A percentile compares a stretch with the other conserved stretches of the same genome.
phyloP scores from a whole-genome alignment of 1,140 invertebrate species.

The Drosophila insularis region DNA sequence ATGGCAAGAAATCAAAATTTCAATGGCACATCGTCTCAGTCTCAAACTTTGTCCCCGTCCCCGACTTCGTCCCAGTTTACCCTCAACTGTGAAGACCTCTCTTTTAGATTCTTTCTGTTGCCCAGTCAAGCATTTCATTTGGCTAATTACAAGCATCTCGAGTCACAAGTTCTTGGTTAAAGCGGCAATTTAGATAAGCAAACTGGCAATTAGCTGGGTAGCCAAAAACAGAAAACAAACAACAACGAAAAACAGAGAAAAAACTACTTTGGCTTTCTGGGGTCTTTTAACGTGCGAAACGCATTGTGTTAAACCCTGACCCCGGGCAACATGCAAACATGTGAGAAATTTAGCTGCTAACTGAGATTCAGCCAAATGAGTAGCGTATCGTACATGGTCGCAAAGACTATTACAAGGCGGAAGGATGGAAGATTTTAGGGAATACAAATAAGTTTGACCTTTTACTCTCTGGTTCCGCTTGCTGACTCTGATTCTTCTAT shows the following conservation, averaged over 20 bases:
- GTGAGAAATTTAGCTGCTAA: constrained; percentile 51
- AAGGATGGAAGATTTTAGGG: constrained; percentile 8
- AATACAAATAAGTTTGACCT: background rate
- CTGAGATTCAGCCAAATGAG: constrained; percentile 20
- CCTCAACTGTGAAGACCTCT: constrained; percentile 17
- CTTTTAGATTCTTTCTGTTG: constrained; percentile 36
- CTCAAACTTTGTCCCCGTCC: background rate
- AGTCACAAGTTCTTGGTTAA: constrained; percentile 75
- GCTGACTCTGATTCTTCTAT: background rate
- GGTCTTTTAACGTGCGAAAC: constrained; percentile 56
- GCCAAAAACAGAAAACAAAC: constrained; percentile 7
- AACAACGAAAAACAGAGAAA: background rate
- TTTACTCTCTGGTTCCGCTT: background rate
- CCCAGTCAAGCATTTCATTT: constrained; percentile 70
- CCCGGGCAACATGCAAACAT: constrained; percentile 66
- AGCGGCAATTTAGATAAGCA: constrained; percentile 76
- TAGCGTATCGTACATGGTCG: constrained; percentile 22
- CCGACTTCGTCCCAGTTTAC: background rate
- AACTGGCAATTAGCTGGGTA: constrained; percentile 63
- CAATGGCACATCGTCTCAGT: background rate
- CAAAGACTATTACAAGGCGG: constrained; percentile 30
- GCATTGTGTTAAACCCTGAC: constrained; percentile 76
- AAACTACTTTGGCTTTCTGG: constrained; percentile 13
- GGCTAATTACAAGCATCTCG: constrained; percentile 63
- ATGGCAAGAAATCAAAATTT: background rate